Conservation (phyloP, 2,797 vertebrate species). For the Takifugu ocellatus region DNA sequence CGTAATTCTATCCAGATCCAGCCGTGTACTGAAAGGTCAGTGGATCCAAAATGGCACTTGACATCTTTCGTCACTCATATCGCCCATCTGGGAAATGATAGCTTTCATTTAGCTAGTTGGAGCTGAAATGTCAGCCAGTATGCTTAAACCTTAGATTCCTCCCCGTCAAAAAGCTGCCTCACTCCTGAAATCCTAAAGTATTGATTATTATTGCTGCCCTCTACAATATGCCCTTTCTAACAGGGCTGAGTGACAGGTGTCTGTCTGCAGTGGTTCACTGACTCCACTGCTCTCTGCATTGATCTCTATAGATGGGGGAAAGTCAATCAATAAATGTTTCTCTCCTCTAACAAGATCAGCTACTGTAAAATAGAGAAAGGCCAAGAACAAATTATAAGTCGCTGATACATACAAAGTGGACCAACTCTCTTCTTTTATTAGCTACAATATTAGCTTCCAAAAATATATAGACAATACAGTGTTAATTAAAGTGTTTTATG, state of each 20-base stretch:
- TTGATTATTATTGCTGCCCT: conserved; percentile 9
- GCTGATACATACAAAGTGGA: no score
- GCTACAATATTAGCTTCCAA: conserved; percentile 40
- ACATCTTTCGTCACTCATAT: conserved; percentile 45
- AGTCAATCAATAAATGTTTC: conserved; percentile 36
- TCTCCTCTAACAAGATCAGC: conserved; percentile 32
- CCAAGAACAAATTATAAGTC: conserved; percentile 3
- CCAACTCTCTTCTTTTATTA: no score
- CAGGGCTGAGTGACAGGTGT: conserved; percentile 19
- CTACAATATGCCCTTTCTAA: conserved; percentile 1
- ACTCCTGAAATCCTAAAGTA: conserved; percentile 9
- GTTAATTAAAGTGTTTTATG: conserved; percentile 13
- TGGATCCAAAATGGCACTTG: conserved; percentile 46
- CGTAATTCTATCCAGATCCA: conserved; percentile 8
- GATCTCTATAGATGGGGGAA: conserved; percentile 18
- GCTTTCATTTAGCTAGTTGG: conserved; percentile 33
- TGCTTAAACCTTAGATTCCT: conserved; percentile 20
- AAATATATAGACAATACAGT: conserved; percentile 39
- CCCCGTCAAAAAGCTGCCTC: conserved; percentile 25
- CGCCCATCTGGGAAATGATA: conserved; percentile 33
- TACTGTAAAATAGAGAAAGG: conserved; percentile 29
- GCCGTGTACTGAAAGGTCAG: conserved; percentile 48
- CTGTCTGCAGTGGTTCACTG: neutral
- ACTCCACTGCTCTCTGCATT: conserved; percentile 7
- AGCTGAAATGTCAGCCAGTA: conserved; percentile 44